A percentile compares a stretch with the other conserved stretches of the same genome.
These are phyloP conservation scores for Bradypus variegatus DNA, from an alignment of 2,797 vertebrate genomes.

Conservation along the genomic window DNA sequence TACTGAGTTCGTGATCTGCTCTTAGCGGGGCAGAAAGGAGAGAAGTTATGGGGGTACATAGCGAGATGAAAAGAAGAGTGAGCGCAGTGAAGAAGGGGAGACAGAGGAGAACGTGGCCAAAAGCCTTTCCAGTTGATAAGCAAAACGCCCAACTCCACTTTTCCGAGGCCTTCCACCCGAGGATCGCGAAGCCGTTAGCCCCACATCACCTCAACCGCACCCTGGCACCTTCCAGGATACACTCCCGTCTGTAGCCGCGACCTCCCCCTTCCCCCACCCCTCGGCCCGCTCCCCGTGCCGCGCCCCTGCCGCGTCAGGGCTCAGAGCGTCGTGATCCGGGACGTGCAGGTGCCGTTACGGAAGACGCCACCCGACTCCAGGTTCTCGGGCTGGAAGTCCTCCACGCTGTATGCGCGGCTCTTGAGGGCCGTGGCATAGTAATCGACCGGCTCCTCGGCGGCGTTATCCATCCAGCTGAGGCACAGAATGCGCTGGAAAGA, in stretches of 20 bases:
- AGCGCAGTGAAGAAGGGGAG: neutral
- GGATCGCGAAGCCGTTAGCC: neutral
- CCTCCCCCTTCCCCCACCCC: neutral
- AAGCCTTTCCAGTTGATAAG: neutral
- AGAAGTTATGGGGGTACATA: neutral
- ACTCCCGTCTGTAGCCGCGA: neutral
- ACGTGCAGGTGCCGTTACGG: conserved; percentile 86
- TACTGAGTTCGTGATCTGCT: neutral
- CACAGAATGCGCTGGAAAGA: conserved; percentile 90
- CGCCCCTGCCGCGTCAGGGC: neutral
- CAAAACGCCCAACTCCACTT: neutral
- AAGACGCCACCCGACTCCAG: conserved; percentile 80
- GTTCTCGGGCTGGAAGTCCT: conserved; percentile 83
- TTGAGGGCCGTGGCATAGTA: conserved; percentile 91
- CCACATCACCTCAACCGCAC: neutral
- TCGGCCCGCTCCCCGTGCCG: neutral
- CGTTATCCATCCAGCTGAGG: conserved; percentile 89
- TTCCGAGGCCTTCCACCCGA: neutral
- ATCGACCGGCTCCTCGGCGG: conserved; percentile 86
- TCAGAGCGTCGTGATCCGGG: conserved; percentile 86
- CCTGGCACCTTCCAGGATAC: neutral
- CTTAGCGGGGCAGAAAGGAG: neutral
- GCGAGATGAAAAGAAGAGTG: neutral
- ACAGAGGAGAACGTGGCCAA: neutral
- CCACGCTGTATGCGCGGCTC: conserved; percentile 86